Evolutionary conservation across 2,797 vertebrate genomes (phyloP), one percentile per base, ranked within the genome.

Genomic region (Gastrophryne carolinensis): DNA sequence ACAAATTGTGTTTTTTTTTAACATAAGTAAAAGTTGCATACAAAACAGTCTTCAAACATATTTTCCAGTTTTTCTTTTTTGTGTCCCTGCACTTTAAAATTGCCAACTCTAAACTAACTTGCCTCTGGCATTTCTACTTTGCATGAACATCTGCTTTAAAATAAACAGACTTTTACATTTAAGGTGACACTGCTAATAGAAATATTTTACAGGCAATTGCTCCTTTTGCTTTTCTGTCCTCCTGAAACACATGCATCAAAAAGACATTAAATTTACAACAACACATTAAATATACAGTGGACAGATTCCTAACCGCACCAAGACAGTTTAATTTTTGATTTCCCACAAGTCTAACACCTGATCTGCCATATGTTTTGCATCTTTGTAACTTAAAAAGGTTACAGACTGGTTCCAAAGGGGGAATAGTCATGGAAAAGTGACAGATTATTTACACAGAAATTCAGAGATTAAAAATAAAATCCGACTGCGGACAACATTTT

Each of bases 271-370:
- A 71, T 74, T 39, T 72, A 72, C 86, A 79, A 87, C 86, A 86
- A 85, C 84, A 82, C 86, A 88, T 88, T 84, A 89, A 86, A 88
- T 86, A 86, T 82, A 86, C 83, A 87, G 80, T 79, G 86, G 84
- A 89, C 72, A 84, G 81, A 75, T 86, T 87, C 86, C 79, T 81
- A 85, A 80, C 84, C 83, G 82, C 81, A 86, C 75, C 75, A 85
- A 89, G 84, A 87, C 69, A 82, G 85, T 89, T 87, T 79, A 89
- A 88, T 87, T 88, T 91, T 91, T 91, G 56, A 88, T 88, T 88
- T 89, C 85, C 80, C 84, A 80, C 75, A 82, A 87, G 78, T 72
- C 76, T 84, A 87, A 86, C 87, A 89, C 85, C 86, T 90, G 87
- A 89, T 85, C 81, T 85, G 63, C 88, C 84, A 87, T 87, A 89